Evolutionary conservation across 2,797 vertebrate genomes (phyloP).

Genomic region (Ptychadena robeensis): DNA sequence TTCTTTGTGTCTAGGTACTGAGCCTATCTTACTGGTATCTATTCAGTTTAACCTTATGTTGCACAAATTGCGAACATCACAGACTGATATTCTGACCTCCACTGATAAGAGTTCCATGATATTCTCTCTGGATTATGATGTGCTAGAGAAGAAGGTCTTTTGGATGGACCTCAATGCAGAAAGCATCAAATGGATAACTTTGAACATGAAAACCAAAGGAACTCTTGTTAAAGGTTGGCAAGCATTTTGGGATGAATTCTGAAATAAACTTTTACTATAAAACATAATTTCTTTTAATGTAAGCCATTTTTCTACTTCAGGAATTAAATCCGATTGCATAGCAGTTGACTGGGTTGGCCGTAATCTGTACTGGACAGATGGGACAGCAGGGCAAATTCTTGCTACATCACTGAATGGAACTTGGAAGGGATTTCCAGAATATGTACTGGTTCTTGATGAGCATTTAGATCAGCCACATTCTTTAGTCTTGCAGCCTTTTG

Average conservation of each 20-base stretch:
- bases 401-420: slow-evolving; percentile 75
- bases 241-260: not conserved
- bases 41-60: slow-evolving; percentile 83
- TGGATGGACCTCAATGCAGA: slow-evolving; percentile 87
- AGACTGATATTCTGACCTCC: slow-evolving; percentile 74
- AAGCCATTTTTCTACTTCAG: slow-evolving; percentile 73
- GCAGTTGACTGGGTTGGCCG: slow-evolving; percentile 89
- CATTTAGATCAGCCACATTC: slow-evolving; percentile 84
- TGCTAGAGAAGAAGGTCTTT: slow-evolving; percentile 79
- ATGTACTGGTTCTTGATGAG: slow-evolving; percentile 81
- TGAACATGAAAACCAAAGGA: slow-evolving; percentile 74
- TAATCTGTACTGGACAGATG: slow-evolving; percentile 92
- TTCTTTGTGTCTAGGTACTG: slow-evolving; percentile 69
- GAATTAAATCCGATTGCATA: slow-evolving; percentile 85
- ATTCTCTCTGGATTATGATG: slow-evolving; percentile 87
- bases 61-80: slow-evolving; percentile 77
- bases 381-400: slow-evolving; percentile 82
- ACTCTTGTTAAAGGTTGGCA: slow-evolving; percentile 85
- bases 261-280: not conserved
- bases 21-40: slow-evolving; percentile 83
- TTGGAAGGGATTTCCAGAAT: slow-evolving; percentile 75
- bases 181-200: slow-evolving; percentile 86
- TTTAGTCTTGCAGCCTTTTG: slow-evolving; percentile 82
- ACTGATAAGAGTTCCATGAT: slow-evolving; percentile 77
- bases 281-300: not conserved